Evolutionary conservation across 2,797 vertebrate species (phyloP).

Genomic region (Arctocebus calabarensis): DNA sequence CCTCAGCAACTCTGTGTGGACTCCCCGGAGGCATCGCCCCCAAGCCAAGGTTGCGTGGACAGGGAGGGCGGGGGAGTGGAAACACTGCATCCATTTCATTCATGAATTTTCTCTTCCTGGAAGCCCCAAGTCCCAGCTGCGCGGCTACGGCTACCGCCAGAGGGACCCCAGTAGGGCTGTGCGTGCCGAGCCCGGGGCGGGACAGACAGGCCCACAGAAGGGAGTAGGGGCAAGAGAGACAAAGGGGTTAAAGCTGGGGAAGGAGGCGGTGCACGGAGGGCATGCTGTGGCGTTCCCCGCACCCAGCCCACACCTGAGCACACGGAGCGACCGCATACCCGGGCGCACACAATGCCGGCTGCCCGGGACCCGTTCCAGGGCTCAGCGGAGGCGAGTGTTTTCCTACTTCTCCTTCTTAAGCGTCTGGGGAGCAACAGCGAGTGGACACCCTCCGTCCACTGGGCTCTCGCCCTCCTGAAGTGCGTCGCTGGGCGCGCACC

Average conservation of each 20-base stretch:
- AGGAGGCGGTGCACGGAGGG: neutral
- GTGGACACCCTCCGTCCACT: neutral
- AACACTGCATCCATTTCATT: slow-evolving; percentile 79
- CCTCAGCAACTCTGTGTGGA: neutral
- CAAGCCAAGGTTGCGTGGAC: slow-evolving; percentile 63
- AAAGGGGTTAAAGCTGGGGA: slow-evolving; percentile 2
- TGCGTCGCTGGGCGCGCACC: neutral
- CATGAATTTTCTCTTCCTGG: slow-evolving; percentile 79
- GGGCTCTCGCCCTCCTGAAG: neutral
- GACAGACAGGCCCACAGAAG: neutral
- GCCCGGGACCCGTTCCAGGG: neutral
- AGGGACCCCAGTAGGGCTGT: slow-evolving; percentile 43
- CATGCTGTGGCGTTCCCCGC: neutral
- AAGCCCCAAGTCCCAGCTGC: slow-evolving; percentile 59
- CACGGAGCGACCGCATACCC: neutral
- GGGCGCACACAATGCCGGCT: neutral
- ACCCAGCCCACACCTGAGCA: neutral
- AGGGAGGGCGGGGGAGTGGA: slow-evolving; percentile 68
- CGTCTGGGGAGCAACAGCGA: neutral
- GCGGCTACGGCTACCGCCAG: slow-evolving; percentile 63
- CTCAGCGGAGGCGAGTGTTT: neutral
- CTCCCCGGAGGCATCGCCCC: slow-evolving; percentile 59
- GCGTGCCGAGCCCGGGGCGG: neutral
- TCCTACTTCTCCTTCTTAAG: neutral
- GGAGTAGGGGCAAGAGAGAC: slow-evolving; percentile 3